Evolutionary conservation across 92 coral and sea anemone genomes (phyloP), one percentile per base, ranked within the genome.

Genomic region (Isaurus tuberculatus): DNA sequence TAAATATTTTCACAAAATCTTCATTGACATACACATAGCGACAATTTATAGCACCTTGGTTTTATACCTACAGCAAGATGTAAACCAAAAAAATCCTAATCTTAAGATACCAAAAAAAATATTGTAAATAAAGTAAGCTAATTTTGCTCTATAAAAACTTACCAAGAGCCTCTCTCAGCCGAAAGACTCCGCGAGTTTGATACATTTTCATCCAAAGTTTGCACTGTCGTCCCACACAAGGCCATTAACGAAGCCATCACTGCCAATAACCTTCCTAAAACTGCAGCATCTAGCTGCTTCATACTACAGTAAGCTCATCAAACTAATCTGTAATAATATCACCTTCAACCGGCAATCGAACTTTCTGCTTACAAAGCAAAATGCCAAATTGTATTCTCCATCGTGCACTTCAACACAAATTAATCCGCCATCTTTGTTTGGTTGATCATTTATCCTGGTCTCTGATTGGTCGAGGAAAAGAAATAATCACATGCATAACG

Each of bases 261-360:
- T 23, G 70, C 69, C 68, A 77, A 22, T 16, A 77, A 16, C 23
- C 23, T 55, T 65, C 25, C n/a, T 2, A 31, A 5, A 5, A n/a
- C 70, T 51, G 69, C 82, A 58, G 70, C 82, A 77, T 77, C 53
- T 58, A 30, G 82, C 70, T 77, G 70, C 82, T 77, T 77, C 82
- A 77, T 77, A 33, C 36, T 55, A 55, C 69, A 57, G 32, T 13
- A 77, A 34, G 55, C 82, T 55, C 60, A 23, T 36, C 70, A 36
- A 77, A 10, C 5, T 32, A 3, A 67, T 43, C 15, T 57, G 1
- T 19, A 77, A 32, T 4, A 23, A 34, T 36, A 55, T 58, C 58
- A 42, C 11, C 32, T 75, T 5, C 23, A 53, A 20, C 49, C 13
- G 9, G 48, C 9, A 7, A 27, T 40, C 37, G 5, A 77, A 72